These are phyloP conservation scores for Chrysolina haemoptera DNA, from an alignment of 2,888 invertebrate species.

Conservation along the genomic window DNA sequence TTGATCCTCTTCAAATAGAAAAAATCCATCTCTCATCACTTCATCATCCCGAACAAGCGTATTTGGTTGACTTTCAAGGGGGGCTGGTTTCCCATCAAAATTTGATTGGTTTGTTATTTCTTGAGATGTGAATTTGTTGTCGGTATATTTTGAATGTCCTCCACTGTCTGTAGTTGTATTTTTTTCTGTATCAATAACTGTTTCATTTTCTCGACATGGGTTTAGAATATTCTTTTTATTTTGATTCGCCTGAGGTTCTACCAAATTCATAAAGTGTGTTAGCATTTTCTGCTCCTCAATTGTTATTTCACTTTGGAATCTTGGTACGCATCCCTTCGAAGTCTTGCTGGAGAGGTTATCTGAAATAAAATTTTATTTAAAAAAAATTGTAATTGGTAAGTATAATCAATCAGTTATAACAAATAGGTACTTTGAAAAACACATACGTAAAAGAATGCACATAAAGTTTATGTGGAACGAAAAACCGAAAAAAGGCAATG, in stretches of 20 bases:
- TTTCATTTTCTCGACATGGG: neutral
- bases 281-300: conserved; percentile 7
- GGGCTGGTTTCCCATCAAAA: conserved; percentile 27
- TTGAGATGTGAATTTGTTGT: neutral
- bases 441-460: too few relatives aligned
- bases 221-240: neutral
- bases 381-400: too few relatives aligned
- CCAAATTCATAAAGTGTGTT: neutral
- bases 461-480: too few relatives aligned
- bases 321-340: neutral
- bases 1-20: neutral
- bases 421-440: too few relatives aligned
- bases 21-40: neutral
- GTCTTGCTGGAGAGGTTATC: neutral
- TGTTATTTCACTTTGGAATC: conserved; percentile 1
- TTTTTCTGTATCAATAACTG: neutral
- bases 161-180: neutral
- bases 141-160: neutral
- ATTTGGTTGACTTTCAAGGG: conserved; percentile 31
- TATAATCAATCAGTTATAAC: too few relatives aligned
- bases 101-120: conserved; percentile 1
- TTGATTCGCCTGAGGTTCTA: neutral
- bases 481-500: too few relatives aligned
- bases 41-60: conserved; percentile 26
- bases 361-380: neutral